Evolutionary conservation across 2,797 vertebrate species (phyloP).

Genomic region (Luscinia luscinia): DNA sequence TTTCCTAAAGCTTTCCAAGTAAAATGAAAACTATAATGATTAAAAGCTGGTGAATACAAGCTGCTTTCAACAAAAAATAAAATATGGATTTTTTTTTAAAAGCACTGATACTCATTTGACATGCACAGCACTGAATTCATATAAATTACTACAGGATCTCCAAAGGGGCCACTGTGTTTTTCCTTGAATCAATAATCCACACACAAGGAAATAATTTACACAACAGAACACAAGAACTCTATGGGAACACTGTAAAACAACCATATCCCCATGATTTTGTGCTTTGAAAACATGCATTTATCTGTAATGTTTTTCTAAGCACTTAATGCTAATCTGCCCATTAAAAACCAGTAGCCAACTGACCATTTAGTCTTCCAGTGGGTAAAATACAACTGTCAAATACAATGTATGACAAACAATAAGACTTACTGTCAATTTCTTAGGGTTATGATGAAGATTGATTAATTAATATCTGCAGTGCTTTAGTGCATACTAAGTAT

Average conservation of each 20-base stretch:
- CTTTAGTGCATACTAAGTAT: neutral
- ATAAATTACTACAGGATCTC: slow-evolving; percentile 2
- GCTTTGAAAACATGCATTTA: neutral
- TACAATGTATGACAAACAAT: neutral
- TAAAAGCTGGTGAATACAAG: neutral
- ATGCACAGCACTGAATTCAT: neutral
- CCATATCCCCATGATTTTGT: neutral
- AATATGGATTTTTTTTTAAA: neutral
- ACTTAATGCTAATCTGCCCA: neutral
- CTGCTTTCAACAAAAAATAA: neutral
- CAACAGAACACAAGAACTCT: neutral
- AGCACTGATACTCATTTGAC: neutral
- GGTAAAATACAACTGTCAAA: neutral
- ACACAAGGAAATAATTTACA: slow-evolving; percentile 24
- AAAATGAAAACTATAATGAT: neutral
- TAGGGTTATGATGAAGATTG: neutral
- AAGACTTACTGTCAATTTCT: neutral
- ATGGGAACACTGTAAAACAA: neutral
- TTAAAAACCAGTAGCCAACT: neutral
- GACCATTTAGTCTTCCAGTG: neutral
- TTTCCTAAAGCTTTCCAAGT: neutral
- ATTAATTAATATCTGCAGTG: neutral
- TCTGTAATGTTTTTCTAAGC: neutral
- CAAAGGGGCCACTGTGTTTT: neutral
- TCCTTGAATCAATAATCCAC: slow-evolving; percentile 9